Conservation (phyloP, 2,113 vertebrate species). For the Cebidichthys violaceus region DNA sequence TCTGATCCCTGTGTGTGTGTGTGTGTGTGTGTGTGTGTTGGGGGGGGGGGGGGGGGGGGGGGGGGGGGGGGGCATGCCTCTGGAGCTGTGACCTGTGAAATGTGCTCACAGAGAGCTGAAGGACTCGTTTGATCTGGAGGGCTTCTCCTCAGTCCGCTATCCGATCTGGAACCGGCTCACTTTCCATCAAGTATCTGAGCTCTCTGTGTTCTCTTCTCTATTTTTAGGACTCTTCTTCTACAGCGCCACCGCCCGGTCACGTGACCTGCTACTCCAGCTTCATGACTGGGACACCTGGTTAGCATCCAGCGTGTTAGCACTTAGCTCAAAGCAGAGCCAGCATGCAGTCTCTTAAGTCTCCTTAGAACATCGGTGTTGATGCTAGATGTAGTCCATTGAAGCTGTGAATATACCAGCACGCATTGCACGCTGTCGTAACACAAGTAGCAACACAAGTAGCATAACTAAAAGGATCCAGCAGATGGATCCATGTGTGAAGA, state of each 20-base stretch:
- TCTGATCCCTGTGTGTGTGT: constrained; percentile 82
- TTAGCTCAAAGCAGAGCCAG: not conserved
- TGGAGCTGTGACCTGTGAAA: constrained; percentile 82
- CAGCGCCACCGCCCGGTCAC: not conserved
- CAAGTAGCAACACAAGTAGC: not conserved
- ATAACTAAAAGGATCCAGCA: not conserved
- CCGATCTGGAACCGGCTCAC: not conserved
- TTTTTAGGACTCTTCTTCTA: not conserved
- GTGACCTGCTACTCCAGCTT: not conserved
- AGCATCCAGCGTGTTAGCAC: not conserved
- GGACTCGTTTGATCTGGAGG: constrained; percentile 7
- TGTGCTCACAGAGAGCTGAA: constrained; percentile 48
- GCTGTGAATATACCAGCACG: not conserved
- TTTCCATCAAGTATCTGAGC: not conserved
- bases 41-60: constrained; percentile 49
- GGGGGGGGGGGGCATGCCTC: constrained; percentile 69
- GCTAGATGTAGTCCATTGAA: too few species aligned
- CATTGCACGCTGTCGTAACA: not conserved
- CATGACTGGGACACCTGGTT: not conserved
- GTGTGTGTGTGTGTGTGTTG: too few species aligned
- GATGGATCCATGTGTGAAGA: not conserved
- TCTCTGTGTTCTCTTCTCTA: not conserved
- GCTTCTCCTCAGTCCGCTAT: constrained; percentile 14
- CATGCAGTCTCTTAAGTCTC: too few species aligned
- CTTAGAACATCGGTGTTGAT: too few species aligned